A percentile compares a stretch with the other conserved stretches of the same genome.
These are phyloP conservation scores for Cephonodes hylas DNA, from an alignment of 2,888 invertebrate species.

Conservation along the genomic window DNA sequence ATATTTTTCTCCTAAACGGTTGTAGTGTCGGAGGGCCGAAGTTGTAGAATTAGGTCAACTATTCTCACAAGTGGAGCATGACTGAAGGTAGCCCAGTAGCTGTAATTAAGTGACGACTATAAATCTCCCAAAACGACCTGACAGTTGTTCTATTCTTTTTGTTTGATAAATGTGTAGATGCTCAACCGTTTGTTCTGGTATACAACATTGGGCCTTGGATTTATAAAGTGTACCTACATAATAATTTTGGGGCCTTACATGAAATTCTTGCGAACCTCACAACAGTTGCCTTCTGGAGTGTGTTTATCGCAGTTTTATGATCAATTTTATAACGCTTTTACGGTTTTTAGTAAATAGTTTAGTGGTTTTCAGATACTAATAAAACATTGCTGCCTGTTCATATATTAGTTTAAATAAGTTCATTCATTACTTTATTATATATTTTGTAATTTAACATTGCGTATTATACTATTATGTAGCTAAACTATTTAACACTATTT, in stretches of 20 bases:
- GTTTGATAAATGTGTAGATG: too few species aligned
- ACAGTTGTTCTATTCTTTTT: neutral
- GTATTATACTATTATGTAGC: neutral
- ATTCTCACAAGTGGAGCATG: constrained; percentile 46
- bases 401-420: neutral
- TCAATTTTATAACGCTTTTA: neutral
- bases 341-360: neutral
- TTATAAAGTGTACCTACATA: too few species aligned
- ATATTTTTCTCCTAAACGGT: neutral
- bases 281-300: neutral
- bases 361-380: neutral
- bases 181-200: neutral
- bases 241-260: too few species aligned
- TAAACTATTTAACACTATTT: too few species aligned
- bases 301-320: neutral
- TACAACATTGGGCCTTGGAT: too few species aligned
- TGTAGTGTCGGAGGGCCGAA: neutral
- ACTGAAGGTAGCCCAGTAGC: constrained; percentile 45
- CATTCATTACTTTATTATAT: neutral
- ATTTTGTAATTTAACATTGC: neutral
- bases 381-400: neutral
- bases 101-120: constrained; percentile 22
- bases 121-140: neutral
- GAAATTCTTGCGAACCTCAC: neutral
- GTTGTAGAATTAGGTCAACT: constrained; percentile 48